Percentiles rank a stretch among this genome's conserved stretches.
These are phyloP conservation scores for Clupea harengus DNA, from an alignment of 2,113 vertebrate genomes.

Conservation along the genomic window DNA sequence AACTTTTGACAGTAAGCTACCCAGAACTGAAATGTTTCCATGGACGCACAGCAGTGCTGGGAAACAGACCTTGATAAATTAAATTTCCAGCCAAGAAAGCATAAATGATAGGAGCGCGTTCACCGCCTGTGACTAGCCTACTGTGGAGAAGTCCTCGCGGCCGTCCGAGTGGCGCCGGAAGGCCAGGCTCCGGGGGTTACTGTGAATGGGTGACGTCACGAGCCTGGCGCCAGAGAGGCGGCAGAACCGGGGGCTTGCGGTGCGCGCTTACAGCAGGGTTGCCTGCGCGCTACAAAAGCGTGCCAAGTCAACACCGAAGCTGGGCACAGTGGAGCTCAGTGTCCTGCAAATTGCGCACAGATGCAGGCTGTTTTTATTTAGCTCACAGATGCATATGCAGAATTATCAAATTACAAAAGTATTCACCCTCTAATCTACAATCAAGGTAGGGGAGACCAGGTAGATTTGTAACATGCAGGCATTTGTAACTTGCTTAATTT, in stretches of 20 bases:
- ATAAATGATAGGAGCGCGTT: not conserved
- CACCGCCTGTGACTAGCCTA: not conserved
- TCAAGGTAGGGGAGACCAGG: not conserved
- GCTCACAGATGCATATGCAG: not conserved
- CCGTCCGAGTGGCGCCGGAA: slow-evolving; percentile 74
- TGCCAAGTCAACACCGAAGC: slow-evolving; percentile 70
- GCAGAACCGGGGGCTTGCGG: slow-evolving; percentile 57
- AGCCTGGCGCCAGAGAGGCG: slow-evolving; percentile 75
- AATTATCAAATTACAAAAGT: not conserved
- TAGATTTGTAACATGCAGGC: too few species aligned
- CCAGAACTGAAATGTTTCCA: not conserved
- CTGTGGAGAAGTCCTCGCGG: not conserved
- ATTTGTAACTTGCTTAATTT: too few species aligned
- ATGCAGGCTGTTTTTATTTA: slow-evolving; percentile 38
- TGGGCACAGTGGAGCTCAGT: slow-evolving; percentile 57
- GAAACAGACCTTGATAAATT: not conserved
- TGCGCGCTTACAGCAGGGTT: slow-evolving; percentile 46
- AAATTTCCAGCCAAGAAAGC: not conserved
- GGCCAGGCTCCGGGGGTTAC: slow-evolving; percentile 59
- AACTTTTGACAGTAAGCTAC: not conserved
- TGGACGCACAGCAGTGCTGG: not conserved
- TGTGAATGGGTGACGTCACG: slow-evolving; percentile 71
- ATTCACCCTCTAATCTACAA: not conserved
- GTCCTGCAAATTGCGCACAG: slow-evolving; percentile 63
- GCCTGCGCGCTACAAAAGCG: slow-evolving; percentile 1